phyloP scores from a whole-genome alignment of 1,140 invertebrate genomes.

The Lanistes nyassanus region DNA sequence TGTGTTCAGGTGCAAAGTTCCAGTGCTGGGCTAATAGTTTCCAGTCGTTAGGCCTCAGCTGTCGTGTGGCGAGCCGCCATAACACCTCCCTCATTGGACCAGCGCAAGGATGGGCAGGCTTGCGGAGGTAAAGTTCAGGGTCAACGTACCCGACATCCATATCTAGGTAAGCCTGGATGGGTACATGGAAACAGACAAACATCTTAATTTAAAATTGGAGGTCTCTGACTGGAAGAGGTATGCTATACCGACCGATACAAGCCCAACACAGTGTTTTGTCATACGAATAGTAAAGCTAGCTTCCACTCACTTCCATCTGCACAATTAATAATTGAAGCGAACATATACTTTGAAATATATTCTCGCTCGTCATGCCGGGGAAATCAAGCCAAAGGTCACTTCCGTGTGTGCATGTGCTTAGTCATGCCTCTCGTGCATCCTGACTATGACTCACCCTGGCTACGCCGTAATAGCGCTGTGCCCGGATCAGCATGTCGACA shows the following conservation, averaged over 20 bases:
- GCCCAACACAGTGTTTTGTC: too few species aligned
- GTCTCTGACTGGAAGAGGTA: too few species aligned
- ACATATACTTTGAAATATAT: too few species aligned
- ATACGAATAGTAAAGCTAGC: too few species aligned
- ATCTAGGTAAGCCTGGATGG: slow-evolving; percentile 14
- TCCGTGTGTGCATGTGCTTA: neutral
- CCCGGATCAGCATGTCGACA: slow-evolving; percentile 85
- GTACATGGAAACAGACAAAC: neutral
- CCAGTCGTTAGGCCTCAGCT: slow-evolving; percentile 77
- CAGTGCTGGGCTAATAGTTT: slow-evolving; percentile 77
- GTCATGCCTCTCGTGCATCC: neutral
- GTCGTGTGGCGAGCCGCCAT: slow-evolving; percentile 77
- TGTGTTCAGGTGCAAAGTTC: slow-evolving; percentile 79
- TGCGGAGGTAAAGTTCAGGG: slow-evolving; percentile 51
- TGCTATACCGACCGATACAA: too few species aligned
- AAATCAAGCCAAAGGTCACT: neutral
- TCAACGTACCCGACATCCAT: slow-evolving; percentile 52
- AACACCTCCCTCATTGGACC: slow-evolving; percentile 69
- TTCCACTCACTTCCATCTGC: too few species aligned
- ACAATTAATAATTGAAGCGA: too few species aligned
- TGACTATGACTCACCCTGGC: slow-evolving; percentile 43
- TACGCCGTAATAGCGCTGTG: slow-evolving; percentile 66
- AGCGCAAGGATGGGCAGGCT: slow-evolving; percentile 53
- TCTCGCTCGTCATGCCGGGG: too few species aligned
- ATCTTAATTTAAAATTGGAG: too few species aligned